Evolutionary conservation across 1,140 invertebrate species (phyloP).

Genomic region (Mya arenaria): DNA sequence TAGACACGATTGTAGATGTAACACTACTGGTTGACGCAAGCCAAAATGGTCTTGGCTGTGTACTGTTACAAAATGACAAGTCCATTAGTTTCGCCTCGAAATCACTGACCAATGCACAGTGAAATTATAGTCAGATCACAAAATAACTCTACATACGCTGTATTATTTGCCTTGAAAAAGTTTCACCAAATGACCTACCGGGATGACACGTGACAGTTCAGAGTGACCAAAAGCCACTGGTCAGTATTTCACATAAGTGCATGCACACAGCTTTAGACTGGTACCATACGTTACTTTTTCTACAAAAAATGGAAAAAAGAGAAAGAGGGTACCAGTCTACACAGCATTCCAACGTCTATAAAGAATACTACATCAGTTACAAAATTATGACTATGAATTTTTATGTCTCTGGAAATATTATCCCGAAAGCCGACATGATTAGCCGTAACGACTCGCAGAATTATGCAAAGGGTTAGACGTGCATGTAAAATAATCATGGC

Average conservation of each 20-base stretch:
- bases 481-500: not conserved
- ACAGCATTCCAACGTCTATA: not conserved
- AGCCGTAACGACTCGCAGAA: not conserved
- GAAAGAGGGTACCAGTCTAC: no score
- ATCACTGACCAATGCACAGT: not conserved
- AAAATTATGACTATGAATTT: slow-evolving; percentile 6
- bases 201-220: no score
- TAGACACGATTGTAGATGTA: not conserved
- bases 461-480: not conserved
- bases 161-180: no score
- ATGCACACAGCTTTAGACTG: no score
- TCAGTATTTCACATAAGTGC: no score
- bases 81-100: not conserved
- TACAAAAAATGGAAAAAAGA: no score
- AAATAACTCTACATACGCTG: no score
- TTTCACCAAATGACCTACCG: no score
- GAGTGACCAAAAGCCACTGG: no score
- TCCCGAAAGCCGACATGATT: not conserved
- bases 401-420: not conserved
- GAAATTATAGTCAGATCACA: slow-evolving; percentile 2
- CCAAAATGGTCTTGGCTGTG: not conserved
- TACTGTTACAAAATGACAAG: not conserved
- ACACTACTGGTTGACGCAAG: slow-evolving; percentile 2
- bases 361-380: slow-evolving; percentile 4
- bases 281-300: no score